Percentiles rank a stretch among this genome's conserved stretches.
These are phyloP conservation scores for Miniopterus natalensis DNA, from an alignment of 2,113 vertebrate species.

Conservation along the genomic window DNA sequence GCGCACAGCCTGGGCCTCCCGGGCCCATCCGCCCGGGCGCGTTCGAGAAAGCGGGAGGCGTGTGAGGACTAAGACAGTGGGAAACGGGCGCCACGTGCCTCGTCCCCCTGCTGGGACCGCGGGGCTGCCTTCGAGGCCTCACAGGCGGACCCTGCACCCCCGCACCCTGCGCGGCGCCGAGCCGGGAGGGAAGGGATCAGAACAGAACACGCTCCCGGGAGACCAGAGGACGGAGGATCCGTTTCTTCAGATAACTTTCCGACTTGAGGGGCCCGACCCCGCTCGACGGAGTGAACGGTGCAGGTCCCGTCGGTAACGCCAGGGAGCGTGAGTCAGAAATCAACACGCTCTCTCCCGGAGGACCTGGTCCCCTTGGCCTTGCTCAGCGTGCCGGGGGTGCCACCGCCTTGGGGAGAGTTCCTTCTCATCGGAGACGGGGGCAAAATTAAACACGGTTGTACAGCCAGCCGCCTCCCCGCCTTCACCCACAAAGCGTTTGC, in stretches of 20 bases:
- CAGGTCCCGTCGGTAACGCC: not conserved
- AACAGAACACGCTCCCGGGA: not conserved
- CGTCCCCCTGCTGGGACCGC: too few relatives aligned
- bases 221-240: slow-evolving; percentile 19
- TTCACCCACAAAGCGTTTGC: not conserved
- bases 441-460: not conserved
- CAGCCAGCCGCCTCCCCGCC: not conserved
- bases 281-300: not conserved
- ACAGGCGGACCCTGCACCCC: not conserved
- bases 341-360: not conserved
- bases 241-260: slow-evolving; percentile 40
- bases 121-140: too few relatives aligned
- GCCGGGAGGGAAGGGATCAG: slow-evolving; percentile 34
- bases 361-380: not conserved
- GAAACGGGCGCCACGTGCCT: too few relatives aligned
- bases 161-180: not conserved
- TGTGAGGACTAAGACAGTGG: not conserved
- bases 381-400: not conserved
- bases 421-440: not conserved
- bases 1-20: too few relatives aligned
- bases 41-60: not conserved
- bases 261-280: not conserved
- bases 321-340: not conserved
- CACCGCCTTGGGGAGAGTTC: not conserved
- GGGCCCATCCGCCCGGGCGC: too few relatives aligned